Percentiles rank a stretch among this genome's conserved stretches.
phyloP scores from a whole-genome alignment of 2,888 invertebrate genomes.

The Eubasilissa splendida region DNA sequence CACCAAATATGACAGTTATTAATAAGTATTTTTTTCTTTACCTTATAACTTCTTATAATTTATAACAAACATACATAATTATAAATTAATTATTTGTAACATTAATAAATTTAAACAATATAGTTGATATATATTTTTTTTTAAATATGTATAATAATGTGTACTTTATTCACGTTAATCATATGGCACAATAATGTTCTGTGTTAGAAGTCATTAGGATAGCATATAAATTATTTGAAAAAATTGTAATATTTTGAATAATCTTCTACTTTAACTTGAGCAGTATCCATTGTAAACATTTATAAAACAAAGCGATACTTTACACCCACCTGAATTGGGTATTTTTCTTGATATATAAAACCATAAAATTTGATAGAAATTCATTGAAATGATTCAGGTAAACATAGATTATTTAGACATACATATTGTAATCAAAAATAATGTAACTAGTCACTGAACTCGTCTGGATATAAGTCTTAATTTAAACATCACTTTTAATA shows the following conservation, averaged over 20 bases:
- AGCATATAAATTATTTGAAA: too few species aligned
- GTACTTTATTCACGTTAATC: too few species aligned
- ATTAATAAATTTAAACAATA: neutral
- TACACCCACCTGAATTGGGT: too few species aligned
- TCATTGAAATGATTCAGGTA: conserved; percentile 8
- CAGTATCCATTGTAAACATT: too few species aligned
- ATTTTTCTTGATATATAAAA: too few species aligned
- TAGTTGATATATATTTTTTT: too few species aligned
- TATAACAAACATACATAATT: conserved; percentile 4
- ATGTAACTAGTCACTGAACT: conserved; percentile 55
- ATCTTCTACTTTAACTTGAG: too few species aligned
- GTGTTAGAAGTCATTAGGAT: conserved; percentile 10
- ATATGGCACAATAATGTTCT: neutral
- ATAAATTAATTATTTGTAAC: neutral
- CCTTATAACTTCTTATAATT: conserved; percentile 1
- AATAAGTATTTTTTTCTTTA: neutral
- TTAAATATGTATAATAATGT: too few species aligned
- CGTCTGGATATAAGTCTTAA: conserved; percentile 51
- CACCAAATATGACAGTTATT: neutral
- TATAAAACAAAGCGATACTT: too few species aligned
- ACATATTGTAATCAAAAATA: conserved; percentile 10
- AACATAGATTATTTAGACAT: conserved; percentile 21
- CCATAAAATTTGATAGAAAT: too few species aligned
- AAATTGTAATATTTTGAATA: too few species aligned
- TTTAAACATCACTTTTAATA: conserved; percentile 35